Evolutionary conservation across 2,113 vertebrate species (phyloP), one percentile per base, ranked within the genome.

Genomic region (Myrmecophaga tridactyla): DNA sequence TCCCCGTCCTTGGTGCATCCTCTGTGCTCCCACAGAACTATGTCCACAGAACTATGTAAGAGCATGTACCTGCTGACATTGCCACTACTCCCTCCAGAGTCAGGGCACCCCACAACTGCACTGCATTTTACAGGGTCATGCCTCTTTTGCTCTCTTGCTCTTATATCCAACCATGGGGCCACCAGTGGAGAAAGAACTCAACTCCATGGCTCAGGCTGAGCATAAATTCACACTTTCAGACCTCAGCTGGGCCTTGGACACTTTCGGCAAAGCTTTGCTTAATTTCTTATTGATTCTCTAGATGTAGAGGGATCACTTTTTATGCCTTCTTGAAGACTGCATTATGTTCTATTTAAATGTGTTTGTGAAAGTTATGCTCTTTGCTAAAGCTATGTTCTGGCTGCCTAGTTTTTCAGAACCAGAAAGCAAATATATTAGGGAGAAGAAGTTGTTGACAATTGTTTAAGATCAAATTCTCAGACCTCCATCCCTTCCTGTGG

Each of bases 271-370:
- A 73, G 39, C 21, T 84, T 87, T 27, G 70, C 73, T 90, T 96
- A 92, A 96, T 92, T 96, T 90, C 81, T 92, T 92, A 95, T 43
- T 81, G 84, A 96, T 90, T 87, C 46, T 92, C 53, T 80, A 53
- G 77, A 77, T 60, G 25, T 75, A 34, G 6, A 97, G 18, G 13
- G 77, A 90, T 25, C 21, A 43, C 7, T 84, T 94, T 85, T 94
- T 69, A 60, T 63, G 80, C 48, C 62, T 81, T 92, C 77, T 93
- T 93, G 65, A 93, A 96, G 43, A 88, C 12, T 23, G 7, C 31
- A 46, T 92, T 90, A 78, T 88, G 77, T 96, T 90, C 81, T 96
- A 88, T 94, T 96, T 90, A 87, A 96, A 94, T 84, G 87, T 90
- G 65, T 82, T 95, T 93, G 82, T 62, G 81, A 78, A 96, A 95